Evolutionary conservation across 1,140 invertebrate genomes (phyloP).

Genomic region (Zaprionus lachaisei): DNA sequence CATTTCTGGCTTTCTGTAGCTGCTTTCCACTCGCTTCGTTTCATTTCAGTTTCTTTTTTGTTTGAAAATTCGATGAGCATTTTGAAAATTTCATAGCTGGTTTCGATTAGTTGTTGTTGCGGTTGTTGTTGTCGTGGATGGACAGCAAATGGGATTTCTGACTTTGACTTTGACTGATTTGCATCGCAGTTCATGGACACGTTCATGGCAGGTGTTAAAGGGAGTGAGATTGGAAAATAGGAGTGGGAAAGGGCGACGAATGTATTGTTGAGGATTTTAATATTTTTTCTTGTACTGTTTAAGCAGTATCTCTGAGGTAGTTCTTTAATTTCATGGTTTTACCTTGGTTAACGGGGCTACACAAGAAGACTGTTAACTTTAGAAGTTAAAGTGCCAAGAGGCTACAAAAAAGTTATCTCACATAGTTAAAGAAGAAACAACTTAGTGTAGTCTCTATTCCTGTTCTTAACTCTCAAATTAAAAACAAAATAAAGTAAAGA

Average conservation of each 20-base stretch:
- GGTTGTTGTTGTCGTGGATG: constrained; percentile 14
- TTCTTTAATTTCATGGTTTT: neutral
- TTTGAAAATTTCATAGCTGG: constrained; percentile 61
- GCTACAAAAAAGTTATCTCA: no score
- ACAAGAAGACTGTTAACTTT: no score
- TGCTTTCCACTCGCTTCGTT: constrained; percentile 14
- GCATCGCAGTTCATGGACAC: constrained; percentile 36
- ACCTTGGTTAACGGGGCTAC: no score
- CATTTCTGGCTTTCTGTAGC: constrained; percentile 47
- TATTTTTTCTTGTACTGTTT: neutral
- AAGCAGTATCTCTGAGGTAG: neutral
- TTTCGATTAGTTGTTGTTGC: constrained; percentile 54
- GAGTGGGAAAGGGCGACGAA: neutral
- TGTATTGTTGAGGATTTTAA: neutral
- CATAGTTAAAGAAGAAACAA: no score
- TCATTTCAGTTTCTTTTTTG: constrained; percentile 19
- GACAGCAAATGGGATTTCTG: constrained; percentile 52
- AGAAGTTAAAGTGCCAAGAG: no score
- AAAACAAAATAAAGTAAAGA: no score
- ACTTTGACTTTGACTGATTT: constrained; percentile 52
- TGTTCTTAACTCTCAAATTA: no score
- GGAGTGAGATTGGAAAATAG: neutral
- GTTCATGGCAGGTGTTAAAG: constrained; percentile 13
- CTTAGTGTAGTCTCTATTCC: no score
- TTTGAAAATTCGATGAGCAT: constrained; percentile 32